Conservation (phyloP, 2,797 vertebrate species). For the Lophotriccus pileatus region DNA sequence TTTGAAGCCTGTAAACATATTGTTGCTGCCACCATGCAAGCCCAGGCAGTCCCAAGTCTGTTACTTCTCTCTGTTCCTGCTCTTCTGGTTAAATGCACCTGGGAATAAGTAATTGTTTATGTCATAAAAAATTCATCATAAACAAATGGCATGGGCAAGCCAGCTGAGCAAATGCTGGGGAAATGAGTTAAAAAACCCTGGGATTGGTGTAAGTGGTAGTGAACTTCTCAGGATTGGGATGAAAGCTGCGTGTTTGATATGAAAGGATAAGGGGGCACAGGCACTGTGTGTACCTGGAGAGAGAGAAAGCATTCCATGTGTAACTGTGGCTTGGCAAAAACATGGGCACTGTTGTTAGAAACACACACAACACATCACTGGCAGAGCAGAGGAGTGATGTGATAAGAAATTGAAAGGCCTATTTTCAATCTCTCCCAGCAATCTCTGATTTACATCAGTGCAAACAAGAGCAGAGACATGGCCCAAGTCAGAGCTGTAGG, state of each 20-base stretch:
- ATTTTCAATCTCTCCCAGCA: constrained; percentile 23
- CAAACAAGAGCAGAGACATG: constrained; percentile 60
- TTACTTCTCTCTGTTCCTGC: constrained; percentile 61
- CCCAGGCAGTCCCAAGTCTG: constrained; percentile 48
- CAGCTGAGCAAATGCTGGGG: constrained; percentile 25
- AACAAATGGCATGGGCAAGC: constrained; percentile 43
- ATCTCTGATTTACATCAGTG: constrained; percentile 69
- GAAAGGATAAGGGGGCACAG: background rate
- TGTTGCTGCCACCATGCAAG: constrained; percentile 59
- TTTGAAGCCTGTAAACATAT: constrained; percentile 32
- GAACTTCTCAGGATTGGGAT: background rate
- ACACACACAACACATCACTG: constrained; percentile 33
- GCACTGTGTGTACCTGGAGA: background rate
- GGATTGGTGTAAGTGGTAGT: constrained; percentile 17
- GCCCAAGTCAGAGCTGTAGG: constrained; percentile 50
- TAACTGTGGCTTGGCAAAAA: constrained; percentile 56
- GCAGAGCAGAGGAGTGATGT: constrained; percentile 24
- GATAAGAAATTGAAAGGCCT: constrained; percentile 60
- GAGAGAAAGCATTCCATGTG: constrained; percentile 33
- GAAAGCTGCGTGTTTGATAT: background rate
- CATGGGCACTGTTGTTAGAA: constrained; percentile 38
- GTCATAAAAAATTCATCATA: constrained; percentile 49
- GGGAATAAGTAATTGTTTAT: constrained; percentile 64
- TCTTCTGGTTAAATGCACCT: constrained; percentile 68
- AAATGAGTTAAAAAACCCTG: constrained; percentile 44